Evolutionary conservation across 2,113 vertebrate genomes (phyloP).

Genomic region (Muntiacus muntjak): DNA sequence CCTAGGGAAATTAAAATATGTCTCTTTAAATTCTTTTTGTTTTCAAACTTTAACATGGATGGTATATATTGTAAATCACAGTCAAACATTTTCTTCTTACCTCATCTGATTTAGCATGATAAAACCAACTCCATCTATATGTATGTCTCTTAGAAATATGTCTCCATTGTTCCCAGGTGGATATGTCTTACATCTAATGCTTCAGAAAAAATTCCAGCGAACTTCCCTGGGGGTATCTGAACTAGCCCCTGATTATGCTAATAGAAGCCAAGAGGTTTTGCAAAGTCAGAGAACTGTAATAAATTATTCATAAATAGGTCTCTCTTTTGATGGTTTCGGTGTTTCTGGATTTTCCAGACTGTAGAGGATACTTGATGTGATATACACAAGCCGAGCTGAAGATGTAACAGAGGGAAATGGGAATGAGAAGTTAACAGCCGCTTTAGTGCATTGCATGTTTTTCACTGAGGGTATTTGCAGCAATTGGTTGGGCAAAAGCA

Average conservation of each 20-base stretch:
- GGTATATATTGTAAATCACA: neutral
- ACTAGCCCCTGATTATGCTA: constrained; percentile 65
- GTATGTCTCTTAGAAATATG: constrained; percentile 29
- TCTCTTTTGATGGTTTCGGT: constrained; percentile 58
- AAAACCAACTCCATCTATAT: constrained; percentile 35
- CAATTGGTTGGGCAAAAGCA: neutral
- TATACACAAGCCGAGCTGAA: neutral
- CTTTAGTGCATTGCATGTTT: neutral
- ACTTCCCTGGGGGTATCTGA: constrained; percentile 21
- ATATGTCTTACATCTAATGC: constrained; percentile 57
- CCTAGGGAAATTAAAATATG: neutral
- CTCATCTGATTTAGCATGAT: constrained; percentile 7
- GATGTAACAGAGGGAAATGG: neutral
- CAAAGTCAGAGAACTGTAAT: constrained; percentile 54
- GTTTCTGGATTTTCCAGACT: constrained; percentile 65
- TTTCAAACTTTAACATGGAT: neutral
- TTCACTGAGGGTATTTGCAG: neutral
- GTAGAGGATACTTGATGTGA: constrained; percentile 19
- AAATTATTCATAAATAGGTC: constrained; percentile 70
- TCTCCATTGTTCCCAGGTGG: constrained; percentile 52
- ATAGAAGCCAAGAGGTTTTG: constrained; percentile 71
- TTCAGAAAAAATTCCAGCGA: constrained; percentile 36
- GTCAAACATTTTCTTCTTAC: constrained; percentile 10
- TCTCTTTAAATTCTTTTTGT: neutral
- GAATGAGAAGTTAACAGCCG: neutral